Conservation (phyloP, 2,888 invertebrate species). For the Melanargia galathea region DNA sequence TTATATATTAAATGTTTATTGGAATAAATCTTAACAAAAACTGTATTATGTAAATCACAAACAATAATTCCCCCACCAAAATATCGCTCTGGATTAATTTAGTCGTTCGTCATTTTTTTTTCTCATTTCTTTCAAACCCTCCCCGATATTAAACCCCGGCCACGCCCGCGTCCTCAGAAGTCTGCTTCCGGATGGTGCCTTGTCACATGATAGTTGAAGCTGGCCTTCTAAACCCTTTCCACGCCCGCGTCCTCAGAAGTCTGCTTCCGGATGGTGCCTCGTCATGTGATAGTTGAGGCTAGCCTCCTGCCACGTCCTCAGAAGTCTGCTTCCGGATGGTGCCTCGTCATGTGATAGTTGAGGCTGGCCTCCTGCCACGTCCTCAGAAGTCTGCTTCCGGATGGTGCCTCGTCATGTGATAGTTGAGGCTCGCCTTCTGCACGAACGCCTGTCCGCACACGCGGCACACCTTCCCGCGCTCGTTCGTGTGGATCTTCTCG, state of each 20-base stretch:
- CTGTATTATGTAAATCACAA: too few relatives aligned
- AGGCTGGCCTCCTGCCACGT: conserved; percentile 64
- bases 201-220: conserved; percentile 72
- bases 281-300: conserved; percentile 74
- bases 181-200: conserved; percentile 69
- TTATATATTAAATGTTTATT: too few relatives aligned
- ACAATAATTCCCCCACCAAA: too few relatives aligned
- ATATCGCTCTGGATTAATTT: too few relatives aligned
- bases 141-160: too few relatives aligned
- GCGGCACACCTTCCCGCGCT: conserved; percentile 61
- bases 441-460: conserved; percentile 71
- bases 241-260: conserved; percentile 58
- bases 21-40: too few relatives aligned
- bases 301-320: conserved; percentile 69
- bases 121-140: too few relatives aligned
- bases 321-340: conserved; percentile 68
- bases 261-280: conserved; percentile 68
- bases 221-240: conserved; percentile 76
- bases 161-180: too few relatives aligned
- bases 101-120: too few relatives aligned
- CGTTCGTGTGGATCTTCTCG: conserved; percentile 70
- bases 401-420: conserved; percentile 72
- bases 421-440: conserved; percentile 72
- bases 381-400: conserved; percentile 61
- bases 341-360: conserved; percentile 72